phyloP scores from a whole-genome alignment of 2,888 invertebrate species.

The Unio delphinus region DNA sequence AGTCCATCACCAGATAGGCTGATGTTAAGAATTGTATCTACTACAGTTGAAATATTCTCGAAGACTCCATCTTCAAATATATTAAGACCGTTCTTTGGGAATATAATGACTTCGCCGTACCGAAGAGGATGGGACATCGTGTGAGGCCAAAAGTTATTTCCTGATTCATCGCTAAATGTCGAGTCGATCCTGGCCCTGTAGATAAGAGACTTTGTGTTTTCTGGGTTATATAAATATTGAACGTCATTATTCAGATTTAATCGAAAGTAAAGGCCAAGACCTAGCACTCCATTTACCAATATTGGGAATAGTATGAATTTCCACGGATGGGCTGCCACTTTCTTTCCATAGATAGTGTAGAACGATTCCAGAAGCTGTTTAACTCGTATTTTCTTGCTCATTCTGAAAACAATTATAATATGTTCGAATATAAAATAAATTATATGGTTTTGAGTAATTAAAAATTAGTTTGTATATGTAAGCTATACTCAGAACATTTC shows the following conservation, averaged over 20 bases:
- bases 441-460: no score
- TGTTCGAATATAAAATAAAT: no score
- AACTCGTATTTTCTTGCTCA: no score
- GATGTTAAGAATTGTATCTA: no score
- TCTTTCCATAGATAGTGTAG: constrained; percentile 1
- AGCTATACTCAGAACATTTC: no score
- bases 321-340: neutral
- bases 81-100: neutral
- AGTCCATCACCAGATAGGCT: no score
- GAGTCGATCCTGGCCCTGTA: neutral
- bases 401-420: neutral
- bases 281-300: neutral
- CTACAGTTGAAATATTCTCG: no score
- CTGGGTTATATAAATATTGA: neutral
- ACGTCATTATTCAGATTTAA: neutral
- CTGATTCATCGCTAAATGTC: constrained; percentile 2
- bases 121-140: neutral
- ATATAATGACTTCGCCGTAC: constrained; percentile 2
- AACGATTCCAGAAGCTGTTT: no score
- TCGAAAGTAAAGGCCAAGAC: neutral
- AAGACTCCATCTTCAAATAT: no score
- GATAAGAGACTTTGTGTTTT: neutral
- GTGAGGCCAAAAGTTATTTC: neutral
- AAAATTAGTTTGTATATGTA: no score
- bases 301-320: neutral